Conservation (phyloP, 2,113 vertebrate genomes). For the Nymphicus hollandicus region DNA sequence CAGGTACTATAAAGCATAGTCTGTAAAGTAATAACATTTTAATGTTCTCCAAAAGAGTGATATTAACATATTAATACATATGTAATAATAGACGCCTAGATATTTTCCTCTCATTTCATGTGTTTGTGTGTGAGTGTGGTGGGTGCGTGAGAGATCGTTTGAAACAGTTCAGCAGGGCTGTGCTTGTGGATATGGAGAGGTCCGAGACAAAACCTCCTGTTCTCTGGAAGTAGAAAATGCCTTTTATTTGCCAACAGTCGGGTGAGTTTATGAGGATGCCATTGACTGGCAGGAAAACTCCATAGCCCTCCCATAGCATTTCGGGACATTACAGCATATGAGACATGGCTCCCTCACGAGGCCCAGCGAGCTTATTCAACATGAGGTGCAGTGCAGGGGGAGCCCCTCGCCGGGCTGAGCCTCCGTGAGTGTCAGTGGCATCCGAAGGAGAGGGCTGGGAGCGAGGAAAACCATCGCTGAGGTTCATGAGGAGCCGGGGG, state of each 20-base stretch:
- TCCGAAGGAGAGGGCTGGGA: not conserved
- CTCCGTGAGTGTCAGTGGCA: conserved; percentile 25
- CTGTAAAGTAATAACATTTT: conserved; percentile 78
- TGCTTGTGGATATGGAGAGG: conserved; percentile 28
- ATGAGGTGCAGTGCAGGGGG: conserved; percentile 76
- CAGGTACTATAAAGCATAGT: conserved; percentile 84
- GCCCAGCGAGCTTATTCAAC: conserved; percentile 56
- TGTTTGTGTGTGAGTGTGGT: conserved; percentile 55
- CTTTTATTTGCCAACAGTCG: conserved; percentile 22
- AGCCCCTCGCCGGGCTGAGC: conserved; percentile 39
- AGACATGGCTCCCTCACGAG: not conserved
- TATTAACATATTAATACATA: conserved; percentile 81
- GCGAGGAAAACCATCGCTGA: conserved; percentile 43
- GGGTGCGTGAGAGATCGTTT: conserved; percentile 39
- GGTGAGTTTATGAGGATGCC: conserved; percentile 53
- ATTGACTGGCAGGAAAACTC: conserved; percentile 2
- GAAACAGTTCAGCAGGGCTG: conserved; percentile 72
- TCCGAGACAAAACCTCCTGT: not conserved
- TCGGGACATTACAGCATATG: conserved; percentile 40
- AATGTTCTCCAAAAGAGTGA: conserved; percentile 76
- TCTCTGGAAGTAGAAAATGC: conserved; percentile 44
- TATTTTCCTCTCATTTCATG: conserved; percentile 64
- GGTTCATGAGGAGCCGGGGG: conserved; percentile 46
- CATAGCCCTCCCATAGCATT: conserved; percentile 18
- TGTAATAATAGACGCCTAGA: conserved; percentile 75